Conservation (phyloP, 2,888 invertebrate genomes). For the Oscheius sp. region DNA sequence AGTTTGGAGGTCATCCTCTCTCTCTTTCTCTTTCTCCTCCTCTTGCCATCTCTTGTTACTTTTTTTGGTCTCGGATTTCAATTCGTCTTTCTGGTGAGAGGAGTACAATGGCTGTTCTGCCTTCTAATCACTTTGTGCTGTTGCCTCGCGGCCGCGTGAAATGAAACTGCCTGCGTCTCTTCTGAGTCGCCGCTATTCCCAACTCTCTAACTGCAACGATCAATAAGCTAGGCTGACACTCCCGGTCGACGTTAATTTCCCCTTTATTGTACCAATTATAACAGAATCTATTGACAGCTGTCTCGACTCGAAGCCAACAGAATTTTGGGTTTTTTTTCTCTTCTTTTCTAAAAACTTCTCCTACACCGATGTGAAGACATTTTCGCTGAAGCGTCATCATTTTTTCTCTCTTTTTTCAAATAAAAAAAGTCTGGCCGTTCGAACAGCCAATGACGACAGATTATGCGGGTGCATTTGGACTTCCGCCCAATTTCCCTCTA, state of each 20-base stretch:
- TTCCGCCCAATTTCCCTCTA: constrained; percentile 19
- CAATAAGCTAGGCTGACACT: constrained; percentile 26
- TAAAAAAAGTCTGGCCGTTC: too few species aligned
- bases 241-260: constrained; percentile 29
- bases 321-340: not conserved
- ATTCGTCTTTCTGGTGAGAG: not conserved
- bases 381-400: not conserved
- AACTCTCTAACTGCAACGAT: constrained; percentile 11
- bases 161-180: constrained; percentile 25
- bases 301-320: too few species aligned
- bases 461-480: constrained; percentile 20
- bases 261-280: constrained; percentile 29
- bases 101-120: not conserved
- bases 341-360: not conserved
- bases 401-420: not conserved
- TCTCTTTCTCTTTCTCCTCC: constrained; percentile 14
- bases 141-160: constrained; percentile 21
- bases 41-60: not conserved
- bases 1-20: not conserved
- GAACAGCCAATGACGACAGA: constrained; percentile 7
- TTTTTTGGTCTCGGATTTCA: not conserved
- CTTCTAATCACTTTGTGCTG: constrained; percentile 27
- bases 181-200: not conserved
- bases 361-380: not conserved
- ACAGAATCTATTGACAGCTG: constrained; percentile 12